These are phyloP conservation scores for Rhimphoctona megacephalus DNA, from an alignment of 2,888 invertebrate species.

Conservation along the genomic window DNA sequence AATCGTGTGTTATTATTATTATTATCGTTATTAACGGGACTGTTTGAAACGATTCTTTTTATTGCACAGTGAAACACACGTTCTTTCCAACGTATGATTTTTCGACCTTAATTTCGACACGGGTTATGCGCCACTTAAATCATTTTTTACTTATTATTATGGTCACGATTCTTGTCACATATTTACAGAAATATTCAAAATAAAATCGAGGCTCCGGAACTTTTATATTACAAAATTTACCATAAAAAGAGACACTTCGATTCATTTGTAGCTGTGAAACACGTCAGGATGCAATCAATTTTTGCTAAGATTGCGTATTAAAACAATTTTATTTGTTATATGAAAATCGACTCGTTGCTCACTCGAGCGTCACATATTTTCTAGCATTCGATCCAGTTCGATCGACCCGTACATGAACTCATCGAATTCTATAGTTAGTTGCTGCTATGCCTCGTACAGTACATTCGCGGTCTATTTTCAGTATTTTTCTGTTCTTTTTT, in stretches of 20 bases:
- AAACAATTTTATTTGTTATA: background rate
- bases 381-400: background rate
- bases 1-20: slow-evolving; percentile 37
- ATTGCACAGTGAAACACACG: background rate
- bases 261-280: background rate
- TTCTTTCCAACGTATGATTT: slow-evolving; percentile 1
- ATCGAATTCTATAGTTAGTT: slow-evolving; percentile 43
- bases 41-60: background rate
- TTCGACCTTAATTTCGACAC: background rate
- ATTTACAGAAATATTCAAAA: background rate
- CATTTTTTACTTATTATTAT: background rate
- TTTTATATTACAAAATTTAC: background rate
- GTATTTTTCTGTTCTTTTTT: background rate
- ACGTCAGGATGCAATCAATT: background rate
- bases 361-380: background rate
- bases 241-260: background rate
- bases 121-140: background rate
- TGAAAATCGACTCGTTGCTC: slow-evolving; percentile 3
- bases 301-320: background rate
- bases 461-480: slow-evolving; percentile 65
- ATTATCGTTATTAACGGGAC: slow-evolving; percentile 5
- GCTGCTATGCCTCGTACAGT: slow-evolving; percentile 42
- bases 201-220: background rate
- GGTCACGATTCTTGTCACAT: background rate
- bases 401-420: background rate